These are phyloP conservation scores for Sebastiscus albofasciatus DNA, from an alignment of 2,797 vertebrate genomes.

Conservation along the genomic window DNA sequence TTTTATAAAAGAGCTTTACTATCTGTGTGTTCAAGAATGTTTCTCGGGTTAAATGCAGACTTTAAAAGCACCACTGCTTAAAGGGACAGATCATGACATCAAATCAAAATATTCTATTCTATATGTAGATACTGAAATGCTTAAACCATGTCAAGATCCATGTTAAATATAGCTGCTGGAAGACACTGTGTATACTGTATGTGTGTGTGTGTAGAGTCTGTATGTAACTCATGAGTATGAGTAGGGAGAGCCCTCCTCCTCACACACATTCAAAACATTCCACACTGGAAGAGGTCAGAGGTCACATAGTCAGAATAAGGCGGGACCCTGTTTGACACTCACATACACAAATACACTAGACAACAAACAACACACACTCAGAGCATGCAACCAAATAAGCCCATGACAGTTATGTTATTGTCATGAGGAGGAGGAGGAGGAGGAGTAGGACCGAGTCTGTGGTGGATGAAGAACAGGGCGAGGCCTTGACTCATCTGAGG, in stretches of 20 bases:
- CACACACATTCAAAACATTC: constrained; percentile 78
- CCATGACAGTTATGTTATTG: constrained; percentile 10
- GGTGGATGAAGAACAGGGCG: neutral
- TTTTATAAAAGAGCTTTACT: neutral
- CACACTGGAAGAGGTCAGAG: constrained; percentile 71
- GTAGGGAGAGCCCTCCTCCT: constrained; percentile 56
- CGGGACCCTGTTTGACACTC: constrained; percentile 45
- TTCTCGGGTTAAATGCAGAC: neutral
- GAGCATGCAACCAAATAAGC: neutral
- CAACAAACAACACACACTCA: constrained; percentile 15
- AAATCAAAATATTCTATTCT: neutral
- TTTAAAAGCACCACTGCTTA: neutral
- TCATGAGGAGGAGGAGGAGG: neutral
- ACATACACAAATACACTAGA: constrained; percentile 3
- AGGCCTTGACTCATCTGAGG: constrained; percentile 80
- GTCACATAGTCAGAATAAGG: constrained; percentile 62
- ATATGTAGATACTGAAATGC: neutral
- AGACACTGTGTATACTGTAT: constrained; percentile 2
- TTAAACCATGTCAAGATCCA: neutral
- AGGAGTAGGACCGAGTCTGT: constrained; percentile 3
- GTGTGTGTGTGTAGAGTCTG: neutral
- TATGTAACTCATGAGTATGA: constrained; percentile 20
- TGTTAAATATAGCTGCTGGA: constrained; percentile 24
- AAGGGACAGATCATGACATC: neutral
- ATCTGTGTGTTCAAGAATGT: neutral